A percentile compares a stretch with the other conserved stretches of the same genome.
phyloP scores from a whole-genome alignment of 1,140 invertebrate species.

The Drosophila setifemur region DNA sequence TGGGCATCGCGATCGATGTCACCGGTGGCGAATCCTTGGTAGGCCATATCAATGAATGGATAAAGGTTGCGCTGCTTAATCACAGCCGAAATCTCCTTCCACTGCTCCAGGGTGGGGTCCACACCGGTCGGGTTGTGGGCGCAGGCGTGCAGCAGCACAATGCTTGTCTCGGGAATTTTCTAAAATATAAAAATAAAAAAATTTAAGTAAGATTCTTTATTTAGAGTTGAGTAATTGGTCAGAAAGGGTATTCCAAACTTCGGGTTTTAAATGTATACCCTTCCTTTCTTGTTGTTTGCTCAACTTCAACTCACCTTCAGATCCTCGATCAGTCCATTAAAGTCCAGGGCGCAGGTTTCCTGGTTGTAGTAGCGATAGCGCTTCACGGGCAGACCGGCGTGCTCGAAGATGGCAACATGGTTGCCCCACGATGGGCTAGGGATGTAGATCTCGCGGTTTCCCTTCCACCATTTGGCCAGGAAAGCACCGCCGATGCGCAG shows the following conservation, averaged over 20 bases:
- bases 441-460: slow-evolving; percentile 94
- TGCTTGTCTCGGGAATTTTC: slow-evolving; percentile 96
- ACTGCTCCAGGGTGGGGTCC: slow-evolving; percentile 96
- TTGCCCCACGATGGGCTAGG: slow-evolving; percentile 99
- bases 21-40: slow-evolving; percentile 98
- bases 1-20: slow-evolving; percentile 94
- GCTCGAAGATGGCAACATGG: slow-evolving; percentile 97
- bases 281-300: neutral
- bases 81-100: slow-evolving; percentile 89
- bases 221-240: too few relatives aligned
- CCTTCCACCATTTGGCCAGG: slow-evolving; percentile 92
- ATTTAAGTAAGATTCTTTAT: neutral
- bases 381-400: slow-evolving; percentile 93
- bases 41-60: slow-evolving; percentile 99
- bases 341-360: slow-evolving; percentile 97
- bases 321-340: slow-evolving; percentile 95
- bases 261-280: too few relatives aligned
- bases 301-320: slow-evolving; percentile 87
- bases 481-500: slow-evolving; percentile 95
- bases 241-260: too few relatives aligned
- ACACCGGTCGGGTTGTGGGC: slow-evolving; percentile 99
- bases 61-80: slow-evolving; percentile 94
- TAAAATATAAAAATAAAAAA: too few relatives aligned
- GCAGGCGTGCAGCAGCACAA: slow-evolving; percentile 98
- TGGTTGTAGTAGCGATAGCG: slow-evolving; percentile 98